Evolutionary conservation across 2,888 invertebrate species (phyloP), one percentile per base, ranked within the genome.

Genomic region (Ophioninae sp.): DNA sequence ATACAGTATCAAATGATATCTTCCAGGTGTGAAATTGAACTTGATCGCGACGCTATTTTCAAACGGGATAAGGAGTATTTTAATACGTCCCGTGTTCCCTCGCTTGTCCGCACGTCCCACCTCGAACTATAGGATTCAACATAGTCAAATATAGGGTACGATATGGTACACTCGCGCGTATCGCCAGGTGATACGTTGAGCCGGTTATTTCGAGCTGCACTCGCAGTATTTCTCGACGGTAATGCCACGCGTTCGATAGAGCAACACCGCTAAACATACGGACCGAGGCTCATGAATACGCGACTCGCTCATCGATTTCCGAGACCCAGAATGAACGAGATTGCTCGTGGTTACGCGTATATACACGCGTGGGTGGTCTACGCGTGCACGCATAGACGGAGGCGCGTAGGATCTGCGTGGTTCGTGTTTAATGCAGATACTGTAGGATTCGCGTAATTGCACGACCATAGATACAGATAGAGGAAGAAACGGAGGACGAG

Each of bases 381-480:
- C 37, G 23, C 64, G 64, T 65, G 17, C 73, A 41, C 57, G 62
- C 75, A 56, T 70, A 62, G 39, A 59, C 21, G n/a, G 37, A 73
- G 0, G 20, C 17, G 81, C 65, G 68, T 65, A 72, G 57, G 76
- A 44, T 67, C 65, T 74, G 59, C 75, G 83, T 77, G 74, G 84
- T 64, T 84, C 67, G 50, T 83, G 67, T 83, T 84, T 79, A 81
- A 85, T 85, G 80, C 76, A 80, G 79, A 68, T 64, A 82, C 81
- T 78, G 74, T 74, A 75, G 81, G 77, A 78, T 82, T 79, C 78
- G 81, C 76, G 87, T 89, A 89, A 89, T 88, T 88, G 86, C 86
- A 85, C 85, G 86, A 81, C 85, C 86, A 88, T 88, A 86, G 79
- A 86, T 85, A 85, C 80, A 61, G 44, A 7, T 61, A 74, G 73